Conservation (phyloP, 2,113 vertebrate species). For the Coreoperca whiteheadi region DNA sequence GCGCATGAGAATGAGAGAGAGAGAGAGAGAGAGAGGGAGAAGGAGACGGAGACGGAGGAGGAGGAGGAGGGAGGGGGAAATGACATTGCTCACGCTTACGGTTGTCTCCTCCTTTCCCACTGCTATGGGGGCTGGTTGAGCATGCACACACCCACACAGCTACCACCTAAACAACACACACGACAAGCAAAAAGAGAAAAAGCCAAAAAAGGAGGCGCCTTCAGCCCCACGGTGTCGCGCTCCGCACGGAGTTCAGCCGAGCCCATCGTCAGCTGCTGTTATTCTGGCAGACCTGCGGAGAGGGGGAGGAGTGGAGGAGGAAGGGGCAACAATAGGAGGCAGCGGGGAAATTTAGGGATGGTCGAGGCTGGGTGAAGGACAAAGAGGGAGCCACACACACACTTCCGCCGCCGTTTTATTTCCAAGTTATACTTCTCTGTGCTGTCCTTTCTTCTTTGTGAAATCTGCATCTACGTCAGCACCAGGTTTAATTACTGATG, state of each 20-base stretch:
- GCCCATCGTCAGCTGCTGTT: conserved; percentile 77
- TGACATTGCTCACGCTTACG: conserved; percentile 64
- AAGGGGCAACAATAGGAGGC: conserved; percentile 37
- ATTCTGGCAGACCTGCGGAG: conserved; percentile 70
- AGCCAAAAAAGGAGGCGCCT: conserved; percentile 67
- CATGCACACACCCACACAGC: conserved; percentile 19
- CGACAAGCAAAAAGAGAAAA: conserved; percentile 11
- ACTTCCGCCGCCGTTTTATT: background rate
- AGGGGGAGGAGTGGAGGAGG: conserved; percentile 16
- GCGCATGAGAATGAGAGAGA: conserved; percentile 33
- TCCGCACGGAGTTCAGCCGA: conserved; percentile 61
- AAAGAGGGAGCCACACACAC: conserved; percentile 26
- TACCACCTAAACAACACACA: conserved; percentile 30
- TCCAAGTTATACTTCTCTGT: background rate
- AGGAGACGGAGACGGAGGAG: conserved; percentile 23
- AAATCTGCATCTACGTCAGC: background rate
- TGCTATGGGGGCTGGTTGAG: conserved; percentile 60
- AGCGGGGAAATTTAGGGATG: conserved; percentile 35
- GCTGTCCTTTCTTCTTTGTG: background rate
- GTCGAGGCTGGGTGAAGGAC: conserved; percentile 45
- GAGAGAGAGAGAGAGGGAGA: background rate
- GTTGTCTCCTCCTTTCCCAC: conserved; percentile 65
- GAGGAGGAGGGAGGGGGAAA: conserved; percentile 38
- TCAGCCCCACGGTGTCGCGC: conserved; percentile 39
- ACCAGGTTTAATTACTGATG: background rate